Evolutionary conservation across 1,140 invertebrate genomes (phyloP).

Genomic region (Homalodisca vitripennis): DNA sequence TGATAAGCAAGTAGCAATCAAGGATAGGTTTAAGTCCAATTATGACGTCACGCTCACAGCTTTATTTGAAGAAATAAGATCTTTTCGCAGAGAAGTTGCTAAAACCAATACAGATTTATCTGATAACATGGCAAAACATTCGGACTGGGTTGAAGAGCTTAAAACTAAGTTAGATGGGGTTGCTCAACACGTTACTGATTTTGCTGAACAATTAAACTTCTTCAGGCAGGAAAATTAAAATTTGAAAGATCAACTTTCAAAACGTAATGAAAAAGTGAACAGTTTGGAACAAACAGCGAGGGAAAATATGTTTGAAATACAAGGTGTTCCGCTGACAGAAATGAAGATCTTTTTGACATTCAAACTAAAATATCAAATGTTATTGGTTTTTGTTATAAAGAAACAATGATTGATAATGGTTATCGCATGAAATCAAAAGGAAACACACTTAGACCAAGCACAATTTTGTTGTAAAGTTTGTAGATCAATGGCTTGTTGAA

Average conservation of each 20-base stretch:
- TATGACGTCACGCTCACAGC: background rate
- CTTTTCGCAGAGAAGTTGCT: background rate
- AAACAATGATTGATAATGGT: background rate
- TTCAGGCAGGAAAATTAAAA: background rate
- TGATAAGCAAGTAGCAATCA: no score
- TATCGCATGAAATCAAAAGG: background rate
- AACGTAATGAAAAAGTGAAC: background rate
- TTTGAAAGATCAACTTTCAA: background rate
- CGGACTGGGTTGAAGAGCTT: no score
- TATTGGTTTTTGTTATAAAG: background rate
- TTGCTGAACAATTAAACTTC: background rate
- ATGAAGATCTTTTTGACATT: background rate
- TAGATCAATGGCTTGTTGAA: background rate
- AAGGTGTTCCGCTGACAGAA: background rate
- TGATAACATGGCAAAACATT: no score
- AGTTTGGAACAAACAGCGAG: background rate
- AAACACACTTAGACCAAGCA: background rate
- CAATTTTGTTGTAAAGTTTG: background rate
- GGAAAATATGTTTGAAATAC: background rate
- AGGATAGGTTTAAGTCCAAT: background rate
- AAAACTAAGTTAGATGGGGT: background rate
- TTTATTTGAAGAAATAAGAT: background rate
- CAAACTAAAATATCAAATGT: background rate
- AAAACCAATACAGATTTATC: background rate
- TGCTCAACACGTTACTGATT: background rate